Evolutionary conservation across 2,113 vertebrate species (phyloP).

Genomic region (Pipra filicauda): DNA sequence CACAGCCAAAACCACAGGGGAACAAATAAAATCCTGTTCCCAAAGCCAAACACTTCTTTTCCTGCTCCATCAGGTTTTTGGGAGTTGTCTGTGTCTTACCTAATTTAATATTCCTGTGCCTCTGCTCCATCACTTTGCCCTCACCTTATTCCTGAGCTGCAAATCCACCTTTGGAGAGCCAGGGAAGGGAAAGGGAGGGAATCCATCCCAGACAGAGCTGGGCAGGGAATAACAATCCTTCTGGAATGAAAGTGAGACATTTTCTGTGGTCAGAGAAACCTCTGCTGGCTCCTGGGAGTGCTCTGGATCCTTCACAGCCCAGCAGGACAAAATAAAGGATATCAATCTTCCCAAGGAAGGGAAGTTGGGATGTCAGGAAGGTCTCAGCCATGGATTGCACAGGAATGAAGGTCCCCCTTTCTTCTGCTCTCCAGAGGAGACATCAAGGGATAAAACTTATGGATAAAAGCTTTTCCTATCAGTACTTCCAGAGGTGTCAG

Average conservation of each 20-base stretch:
- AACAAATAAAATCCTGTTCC: background rate
- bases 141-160: background rate
- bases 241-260: background rate
- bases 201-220: background rate
- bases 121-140: background rate
- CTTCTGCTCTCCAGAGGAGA: background rate
- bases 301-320: background rate
- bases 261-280: background rate
- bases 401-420: background rate
- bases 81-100: too few relatives aligned
- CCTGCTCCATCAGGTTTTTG: background rate
- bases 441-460: background rate
- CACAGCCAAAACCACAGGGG: background rate
- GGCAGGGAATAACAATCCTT: background rate
- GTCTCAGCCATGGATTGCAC: background rate
- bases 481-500: background rate
- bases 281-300: accelerated
- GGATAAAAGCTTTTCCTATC: background rate
- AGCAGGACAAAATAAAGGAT: background rate
- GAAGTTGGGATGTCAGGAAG: background rate
- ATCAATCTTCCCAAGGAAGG: background rate
- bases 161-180: background rate
- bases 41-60: background rate
- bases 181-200: background rate
- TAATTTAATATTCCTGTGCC: background rate